Evolutionary conservation across 2,888 invertebrate species (phyloP), one percentile per base, ranked within the genome.

Genomic region (Arctia plantaginis): DNA sequence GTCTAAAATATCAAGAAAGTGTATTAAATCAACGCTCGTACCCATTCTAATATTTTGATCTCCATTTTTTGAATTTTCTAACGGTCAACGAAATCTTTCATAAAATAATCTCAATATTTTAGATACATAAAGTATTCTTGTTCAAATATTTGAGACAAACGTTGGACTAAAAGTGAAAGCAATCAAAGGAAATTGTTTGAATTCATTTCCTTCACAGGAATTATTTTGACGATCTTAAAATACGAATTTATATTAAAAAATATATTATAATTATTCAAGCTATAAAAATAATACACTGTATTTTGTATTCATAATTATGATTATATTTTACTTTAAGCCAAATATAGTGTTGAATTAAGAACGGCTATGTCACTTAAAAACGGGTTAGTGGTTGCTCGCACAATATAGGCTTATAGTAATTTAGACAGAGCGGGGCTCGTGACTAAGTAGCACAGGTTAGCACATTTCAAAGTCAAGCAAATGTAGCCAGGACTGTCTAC

Each of bases 111-210:
- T 7, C 39, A 47, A 51, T 51, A 65, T 65, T 72, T 66, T 66
- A 62, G 51, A 65, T 66, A 51, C 27, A 65, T 64, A 39, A 69
- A 73, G 69, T 64, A 59, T 71, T 71, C 39, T 72, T 66, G 23
- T 30, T 44, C 55, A 65, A 76, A 76, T 67, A 70, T 69, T 73
- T 69, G 73, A 73, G 35, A 72, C 69, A 67, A 76, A 55, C 59
- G 27, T 73, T 72, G 12, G 68, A 65, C 62, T 23, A 44, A 66
- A 66, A 73, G 69, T 23, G 35, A 69, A 69, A 72, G 66, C 73
- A 73, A 71, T 72, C 59, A 59, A 66, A 44, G 51, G 39, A 41
- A 73, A 73, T 76, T 76, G 68, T 76, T 70, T 71, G 68, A 71
- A 73, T 72, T 67, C 30, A 55, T 67, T 72, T 67, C 27, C 23